Conservation (phyloP, 2,888 invertebrate species). For the Iphiclides podalirius region DNA sequence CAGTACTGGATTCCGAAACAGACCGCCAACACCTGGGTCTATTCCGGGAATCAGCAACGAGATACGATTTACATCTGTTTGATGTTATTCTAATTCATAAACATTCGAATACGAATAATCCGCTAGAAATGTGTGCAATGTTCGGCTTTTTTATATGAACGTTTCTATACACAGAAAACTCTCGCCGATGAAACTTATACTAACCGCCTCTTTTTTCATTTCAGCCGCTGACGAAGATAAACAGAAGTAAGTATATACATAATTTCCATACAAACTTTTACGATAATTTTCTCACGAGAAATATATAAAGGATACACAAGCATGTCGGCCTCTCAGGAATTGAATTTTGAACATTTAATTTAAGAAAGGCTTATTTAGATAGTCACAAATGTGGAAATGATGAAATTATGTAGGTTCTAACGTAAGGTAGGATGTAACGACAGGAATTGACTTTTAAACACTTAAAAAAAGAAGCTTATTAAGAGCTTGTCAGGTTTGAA, state of each 20-base stretch:
- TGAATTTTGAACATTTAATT: no score
- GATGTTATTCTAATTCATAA: constrained; percentile 45
- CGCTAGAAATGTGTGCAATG: constrained; percentile 2
- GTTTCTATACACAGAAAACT: constrained; percentile 5
- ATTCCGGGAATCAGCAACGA: constrained; percentile 46
- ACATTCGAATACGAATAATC: constrained; percentile 35
- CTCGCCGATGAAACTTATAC: constrained; percentile 7
- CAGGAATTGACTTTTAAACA: no score
- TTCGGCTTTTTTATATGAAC: constrained; percentile 18
- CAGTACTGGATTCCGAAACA: constrained; percentile 20
- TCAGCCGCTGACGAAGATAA: constrained; percentile 97
- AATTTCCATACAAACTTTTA: neutral
- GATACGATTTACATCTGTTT: constrained; percentile 50
- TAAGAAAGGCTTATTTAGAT: no score
- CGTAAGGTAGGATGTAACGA: no score
- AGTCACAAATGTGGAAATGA: no score
- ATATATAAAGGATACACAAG: no score
- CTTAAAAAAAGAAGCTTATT: no score
- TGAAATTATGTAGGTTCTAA: no score
- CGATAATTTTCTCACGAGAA: no score
- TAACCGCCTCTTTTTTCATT: constrained; percentile 66
- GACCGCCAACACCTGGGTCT: constrained; percentile 33
- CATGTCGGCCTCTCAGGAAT: no score
- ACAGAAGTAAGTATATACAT: constrained; percentile 89
- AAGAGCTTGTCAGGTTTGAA: no score